Conservation (phyloP, 2,113 vertebrate species). For the Bubo blakistoni region DNA sequence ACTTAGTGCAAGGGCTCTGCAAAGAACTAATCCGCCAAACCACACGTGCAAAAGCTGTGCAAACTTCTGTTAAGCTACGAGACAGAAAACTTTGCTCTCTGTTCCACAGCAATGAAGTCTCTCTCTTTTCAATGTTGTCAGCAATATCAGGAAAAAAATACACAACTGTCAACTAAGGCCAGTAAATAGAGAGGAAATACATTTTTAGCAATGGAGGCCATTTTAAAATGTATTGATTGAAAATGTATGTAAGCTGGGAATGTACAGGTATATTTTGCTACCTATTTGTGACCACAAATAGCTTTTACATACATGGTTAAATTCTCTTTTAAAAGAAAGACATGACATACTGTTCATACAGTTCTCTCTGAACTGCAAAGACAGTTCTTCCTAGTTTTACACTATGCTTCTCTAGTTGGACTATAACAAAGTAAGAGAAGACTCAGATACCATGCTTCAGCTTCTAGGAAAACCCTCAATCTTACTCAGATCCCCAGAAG, state of each 20-base stretch:
- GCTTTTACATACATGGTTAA: background rate
- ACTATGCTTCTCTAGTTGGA: background rate
- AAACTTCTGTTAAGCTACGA: background rate
- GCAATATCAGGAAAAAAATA: background rate
- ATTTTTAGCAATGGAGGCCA: background rate
- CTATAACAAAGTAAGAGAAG: background rate
- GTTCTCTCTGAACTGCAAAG: background rate
- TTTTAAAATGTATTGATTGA: background rate
- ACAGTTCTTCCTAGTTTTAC: background rate
- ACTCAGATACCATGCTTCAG: background rate
- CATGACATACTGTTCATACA: background rate
- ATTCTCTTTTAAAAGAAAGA: background rate
- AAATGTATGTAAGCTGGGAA: background rate
- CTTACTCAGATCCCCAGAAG: background rate
- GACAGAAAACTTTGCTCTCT: background rate
- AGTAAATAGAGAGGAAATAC: background rate
- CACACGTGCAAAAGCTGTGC: background rate
- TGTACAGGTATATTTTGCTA: background rate
- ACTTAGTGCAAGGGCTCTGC: background rate
- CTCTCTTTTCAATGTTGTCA: background rate
- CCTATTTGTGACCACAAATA: background rate
- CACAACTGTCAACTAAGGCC: background rate
- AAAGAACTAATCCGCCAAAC: background rate
- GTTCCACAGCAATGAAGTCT: background rate
- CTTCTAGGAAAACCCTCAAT: background rate